Conservation (phyloP, 2,888 invertebrate genomes). For the Cheilosia grossa region DNA sequence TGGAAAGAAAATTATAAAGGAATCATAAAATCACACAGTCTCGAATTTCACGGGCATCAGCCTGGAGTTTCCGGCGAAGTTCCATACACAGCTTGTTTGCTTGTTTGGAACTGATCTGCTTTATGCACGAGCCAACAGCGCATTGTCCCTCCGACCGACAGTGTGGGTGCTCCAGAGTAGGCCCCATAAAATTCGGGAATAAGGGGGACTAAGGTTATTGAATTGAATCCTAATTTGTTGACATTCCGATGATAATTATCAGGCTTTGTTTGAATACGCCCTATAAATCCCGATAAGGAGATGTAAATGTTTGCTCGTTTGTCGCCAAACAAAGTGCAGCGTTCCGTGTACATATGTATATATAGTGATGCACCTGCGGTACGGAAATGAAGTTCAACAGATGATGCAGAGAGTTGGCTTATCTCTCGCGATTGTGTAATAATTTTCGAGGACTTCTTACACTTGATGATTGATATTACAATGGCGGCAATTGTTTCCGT, state of each 20-base stretch:
- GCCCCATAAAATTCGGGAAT: constrained; percentile 13
- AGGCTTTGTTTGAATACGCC: constrained; percentile 40
- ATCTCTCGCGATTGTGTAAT: neutral
- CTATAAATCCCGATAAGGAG: constrained; percentile 22
- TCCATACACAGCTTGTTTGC: constrained; percentile 5
- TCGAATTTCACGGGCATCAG: constrained; percentile 17
- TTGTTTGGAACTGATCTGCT: constrained; percentile 24
- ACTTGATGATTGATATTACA: too few relatives aligned
- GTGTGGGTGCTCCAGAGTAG: neutral
- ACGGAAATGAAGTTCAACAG: neutral
- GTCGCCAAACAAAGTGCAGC: constrained; percentile 25
- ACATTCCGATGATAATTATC: constrained; percentile 24
- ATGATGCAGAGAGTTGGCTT: neutral
- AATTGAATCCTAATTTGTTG: constrained; percentile 50
- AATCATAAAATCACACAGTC: constrained; percentile 45
- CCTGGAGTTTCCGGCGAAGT: constrained; percentile 31
- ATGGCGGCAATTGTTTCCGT: too few relatives aligned
- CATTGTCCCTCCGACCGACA: neutral
- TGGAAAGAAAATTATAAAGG: constrained; percentile 20
- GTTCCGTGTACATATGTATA: neutral
- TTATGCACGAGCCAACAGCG: constrained; percentile 10
- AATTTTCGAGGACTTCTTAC: neutral
- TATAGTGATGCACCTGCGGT: constrained; percentile 27
- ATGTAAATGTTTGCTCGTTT: constrained; percentile 45
- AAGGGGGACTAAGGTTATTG: constrained; percentile 15